Base-by-base conservation (phyloP, 2,888 invertebrate genomes). In the Crepidodera aurea region DNA sequence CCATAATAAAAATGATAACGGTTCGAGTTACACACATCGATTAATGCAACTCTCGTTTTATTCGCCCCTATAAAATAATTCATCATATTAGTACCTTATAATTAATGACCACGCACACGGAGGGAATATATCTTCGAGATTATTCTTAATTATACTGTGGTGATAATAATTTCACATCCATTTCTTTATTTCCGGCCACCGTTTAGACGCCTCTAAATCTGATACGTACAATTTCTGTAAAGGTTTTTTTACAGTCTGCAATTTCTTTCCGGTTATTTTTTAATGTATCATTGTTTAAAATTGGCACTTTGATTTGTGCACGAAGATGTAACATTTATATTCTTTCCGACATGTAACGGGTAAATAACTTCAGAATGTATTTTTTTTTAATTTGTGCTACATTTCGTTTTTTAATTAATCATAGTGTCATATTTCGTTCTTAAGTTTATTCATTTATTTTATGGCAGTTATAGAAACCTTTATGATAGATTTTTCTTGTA, bases 61-160 rank as follows among this genome's bases (percentile, higher is more conserved):
- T 16, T 42, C 42, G 42, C 42, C 42, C 13, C 37, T 37, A 37
- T 37, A 37, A 37, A 29, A 56, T 56, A 56, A 56, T 46, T 56
- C 56, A 46, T 44, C 29, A 32, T 32, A 55, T 54, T 54, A 54
- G 42, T 54, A 27, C 13, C 12, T 12, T 29, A n/a, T 34, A 55
- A 55, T 55, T 55, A 55, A 55, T 55, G 29, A 34, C 42, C 25
- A 34, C 18, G n/a, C 42, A 29, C 42, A 34, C 37, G 29, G 32
- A 55, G 22, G 55, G 44, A 44, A 42, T 42, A 42, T 42, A 42
- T 16, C 42, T 42, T 42, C 16, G 10, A 55, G 44, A 37, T 46
- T 56, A 46, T 46, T 56, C 46, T 56, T 56, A 56, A 56, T 56
- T 56, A 56, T 56, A 56, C 29, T 16, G 19, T n/a, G 46, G 56